phyloP scores from a whole-genome alignment of 2,113 vertebrate genomes.

The Hypanus sabinus region DNA sequence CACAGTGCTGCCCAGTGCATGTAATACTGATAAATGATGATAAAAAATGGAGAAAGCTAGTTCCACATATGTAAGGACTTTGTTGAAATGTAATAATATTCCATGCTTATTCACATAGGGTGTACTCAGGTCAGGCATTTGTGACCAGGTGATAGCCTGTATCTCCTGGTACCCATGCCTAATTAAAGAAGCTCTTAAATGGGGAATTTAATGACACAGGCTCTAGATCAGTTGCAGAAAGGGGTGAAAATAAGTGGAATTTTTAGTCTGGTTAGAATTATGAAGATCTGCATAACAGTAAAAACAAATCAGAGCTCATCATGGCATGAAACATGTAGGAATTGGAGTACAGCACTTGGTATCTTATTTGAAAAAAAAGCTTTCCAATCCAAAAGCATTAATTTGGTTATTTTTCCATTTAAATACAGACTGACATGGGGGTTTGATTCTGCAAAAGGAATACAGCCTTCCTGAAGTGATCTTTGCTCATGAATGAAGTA shows the following conservation, averaged over 20 bases:
- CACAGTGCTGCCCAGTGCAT: too few species aligned
- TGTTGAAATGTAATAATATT: too few species aligned
- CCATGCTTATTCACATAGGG: too few species aligned
- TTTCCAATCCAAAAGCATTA: not conserved
- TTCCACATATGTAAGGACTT: too few species aligned
- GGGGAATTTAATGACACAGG: not conserved
- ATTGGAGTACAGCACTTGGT: not conserved
- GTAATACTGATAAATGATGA: too few species aligned
- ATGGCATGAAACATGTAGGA: not conserved
- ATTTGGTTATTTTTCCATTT: not conserved
- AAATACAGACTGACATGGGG: not conserved
- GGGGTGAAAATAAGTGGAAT: not conserved
- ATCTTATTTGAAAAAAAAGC: not conserved
- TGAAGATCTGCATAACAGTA: not conserved
- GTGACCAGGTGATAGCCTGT: too few species aligned
- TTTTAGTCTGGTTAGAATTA: too few species aligned
- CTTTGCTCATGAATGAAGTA: too few species aligned
- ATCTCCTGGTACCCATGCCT: not conserved
- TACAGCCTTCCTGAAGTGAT: not conserved
- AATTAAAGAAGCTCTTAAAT: not conserved
- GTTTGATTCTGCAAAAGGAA: not conserved
- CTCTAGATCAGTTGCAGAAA: not conserved
- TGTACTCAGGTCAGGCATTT: too few species aligned
- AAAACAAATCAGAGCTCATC: not conserved
- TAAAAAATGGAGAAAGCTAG: too few species aligned